These are phyloP conservation scores for Spheniscus mendiculus DNA, from an alignment of 2,113 vertebrate species.

Conservation along the genomic window DNA sequence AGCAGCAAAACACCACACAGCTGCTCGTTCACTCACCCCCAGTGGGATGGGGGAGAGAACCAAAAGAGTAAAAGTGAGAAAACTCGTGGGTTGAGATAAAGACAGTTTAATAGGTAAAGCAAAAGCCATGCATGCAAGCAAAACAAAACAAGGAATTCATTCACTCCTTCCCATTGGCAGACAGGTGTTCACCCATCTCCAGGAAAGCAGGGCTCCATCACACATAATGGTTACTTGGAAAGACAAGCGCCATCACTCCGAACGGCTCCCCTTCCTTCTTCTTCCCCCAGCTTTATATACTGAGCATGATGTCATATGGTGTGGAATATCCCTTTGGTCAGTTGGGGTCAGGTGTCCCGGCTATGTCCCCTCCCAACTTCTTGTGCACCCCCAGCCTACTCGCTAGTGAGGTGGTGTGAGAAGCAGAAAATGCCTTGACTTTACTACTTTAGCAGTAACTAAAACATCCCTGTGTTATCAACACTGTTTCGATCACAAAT, in stretches of 20 bases:
- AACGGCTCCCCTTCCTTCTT: not conserved
- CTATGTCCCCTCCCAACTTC: not conserved
- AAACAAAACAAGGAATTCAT: not conserved
- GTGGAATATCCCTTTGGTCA: too few relatives aligned
- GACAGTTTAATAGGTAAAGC: not conserved
- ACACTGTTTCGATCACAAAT: not conserved
- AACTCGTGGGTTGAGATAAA: not conserved
- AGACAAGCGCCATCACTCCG: not conserved
- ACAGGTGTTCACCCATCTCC: not conserved
- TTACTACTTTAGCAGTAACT: not conserved
- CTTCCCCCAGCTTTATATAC: not conserved
- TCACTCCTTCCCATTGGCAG: not conserved
- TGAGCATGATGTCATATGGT: too few relatives aligned
- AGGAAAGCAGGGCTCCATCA: not conserved
- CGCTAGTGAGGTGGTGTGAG: fast-evolving
- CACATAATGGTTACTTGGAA: fast-evolving
- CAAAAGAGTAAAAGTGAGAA: not conserved
- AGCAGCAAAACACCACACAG: not conserved
- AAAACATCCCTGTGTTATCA: not conserved
- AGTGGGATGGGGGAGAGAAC: not conserved
- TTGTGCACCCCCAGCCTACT: not conserved
- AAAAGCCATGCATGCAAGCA: not conserved
- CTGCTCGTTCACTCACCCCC: fast-evolving
- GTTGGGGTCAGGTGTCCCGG: too few relatives aligned
- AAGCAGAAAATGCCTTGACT: not conserved